Evolutionary conservation across 1,140 invertebrate species (phyloP), one percentile per base, ranked within the genome.

Genomic region (Drosophila erecta): DNA sequence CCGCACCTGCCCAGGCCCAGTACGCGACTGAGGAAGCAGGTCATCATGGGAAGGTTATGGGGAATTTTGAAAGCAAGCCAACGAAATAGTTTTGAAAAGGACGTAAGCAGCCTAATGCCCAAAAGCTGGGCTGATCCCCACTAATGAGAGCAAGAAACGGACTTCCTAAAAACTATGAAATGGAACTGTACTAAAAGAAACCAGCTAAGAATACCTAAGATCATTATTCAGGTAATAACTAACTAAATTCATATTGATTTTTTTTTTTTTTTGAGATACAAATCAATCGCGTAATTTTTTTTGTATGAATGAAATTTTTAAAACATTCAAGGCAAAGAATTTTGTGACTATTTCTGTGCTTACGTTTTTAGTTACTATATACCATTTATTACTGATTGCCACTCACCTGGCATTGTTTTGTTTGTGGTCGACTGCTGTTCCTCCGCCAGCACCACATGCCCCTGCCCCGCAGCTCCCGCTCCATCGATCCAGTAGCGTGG

Each of bases 401-500:
- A 11, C 51, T 69, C 43, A 76, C 22, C 43, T 72, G 37, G 40
- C 7, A 0, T 41, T 44, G 24, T 24, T 46, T 57, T 75, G 27
- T 59, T 66, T 66, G 35, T 20, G 33, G 8, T 22, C 41, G 33
- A 35, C 24, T 3, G 41, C 8, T 53, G 20, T 12, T 61, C 17
- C 15, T 14, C 54, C 11, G 15, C 22, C 38, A 10, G 15, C 6
- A 12, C 15, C 15, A 47, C 61, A 46, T 59, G 56, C 2, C 41
- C 61, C 51, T 59, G 44, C 3, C 35, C 38, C 11, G 17, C 62
- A 4, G 27, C 40, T 5, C n/a, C 67, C 35, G 8, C 4, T 20
- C 8, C 30, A 8, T 83, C 71, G 2, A 40, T 15, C 84, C 84
- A 89, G 47, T 89, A 89, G 30, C 80, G 85, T 12, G 65, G 53